These are phyloP conservation scores for Proisotoma minuta DNA, from an alignment of 2,888 invertebrate species.

Conservation along the genomic window DNA sequence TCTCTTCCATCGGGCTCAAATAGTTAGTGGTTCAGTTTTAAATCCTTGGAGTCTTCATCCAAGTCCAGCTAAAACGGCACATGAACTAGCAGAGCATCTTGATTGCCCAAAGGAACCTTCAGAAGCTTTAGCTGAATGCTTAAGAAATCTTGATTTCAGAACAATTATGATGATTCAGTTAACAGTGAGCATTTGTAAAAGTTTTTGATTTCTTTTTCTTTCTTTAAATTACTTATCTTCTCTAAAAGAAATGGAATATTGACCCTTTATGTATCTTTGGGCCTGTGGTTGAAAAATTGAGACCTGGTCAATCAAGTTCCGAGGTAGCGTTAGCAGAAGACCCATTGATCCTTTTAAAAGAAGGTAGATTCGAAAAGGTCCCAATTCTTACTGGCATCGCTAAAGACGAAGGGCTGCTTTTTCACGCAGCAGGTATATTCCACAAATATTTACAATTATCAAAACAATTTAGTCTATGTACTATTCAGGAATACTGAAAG, in stretches of 20 bases:
- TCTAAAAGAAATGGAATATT: constrained; percentile 55
- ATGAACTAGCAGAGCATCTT: constrained; percentile 33
- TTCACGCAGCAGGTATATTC: constrained; percentile 52
- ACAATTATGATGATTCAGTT: constrained; percentile 33
- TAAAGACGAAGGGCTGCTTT: constrained; percentile 54
- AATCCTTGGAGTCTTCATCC: constrained; percentile 34
- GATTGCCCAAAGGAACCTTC: constrained; percentile 35
- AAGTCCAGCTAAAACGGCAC: constrained; percentile 27
- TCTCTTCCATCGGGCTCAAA: constrained; percentile 33
- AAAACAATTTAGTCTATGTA: not conserved
- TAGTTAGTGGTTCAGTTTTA: constrained; percentile 32
- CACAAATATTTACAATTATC: too few species aligned
- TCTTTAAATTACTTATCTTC: too few species aligned
- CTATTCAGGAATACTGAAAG: constrained; percentile 30
- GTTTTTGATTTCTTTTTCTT: not conserved
- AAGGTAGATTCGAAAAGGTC: constrained; percentile 52
- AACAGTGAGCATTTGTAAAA: constrained; percentile 19
- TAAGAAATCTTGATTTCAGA: constrained; percentile 18
- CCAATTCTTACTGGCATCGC: constrained; percentile 56
- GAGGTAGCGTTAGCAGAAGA: constrained; percentile 52
- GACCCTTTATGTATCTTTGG: constrained; percentile 55
- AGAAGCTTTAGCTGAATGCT: constrained; percentile 24
- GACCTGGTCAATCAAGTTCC: constrained; percentile 50
- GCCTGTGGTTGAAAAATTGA: constrained; percentile 52
- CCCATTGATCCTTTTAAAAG: constrained; percentile 51